Conservation (phyloP, 2,888 invertebrate species). For the Cosmia pyralina region DNA sequence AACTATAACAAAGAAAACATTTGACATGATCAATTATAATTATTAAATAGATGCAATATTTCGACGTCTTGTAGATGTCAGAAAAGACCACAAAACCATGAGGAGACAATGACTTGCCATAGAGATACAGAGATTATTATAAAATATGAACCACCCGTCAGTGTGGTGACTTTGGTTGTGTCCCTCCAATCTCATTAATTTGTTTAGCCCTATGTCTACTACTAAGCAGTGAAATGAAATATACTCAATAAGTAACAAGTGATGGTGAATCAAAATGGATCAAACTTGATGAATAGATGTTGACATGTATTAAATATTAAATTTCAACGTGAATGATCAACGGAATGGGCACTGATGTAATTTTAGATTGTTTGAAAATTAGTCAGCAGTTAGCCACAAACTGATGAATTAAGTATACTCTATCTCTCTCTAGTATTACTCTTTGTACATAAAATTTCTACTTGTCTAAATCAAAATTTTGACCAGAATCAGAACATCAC, state of each 20-base stretch:
- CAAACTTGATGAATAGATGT: conserved; percentile 76
- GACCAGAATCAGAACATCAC: conserved; percentile 13
- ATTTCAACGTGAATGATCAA: conserved; percentile 42
- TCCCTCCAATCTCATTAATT: conserved; percentile 13
- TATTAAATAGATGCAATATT: background rate
- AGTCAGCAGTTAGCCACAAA: conserved; percentile 9
- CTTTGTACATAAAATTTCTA: conserved; percentile 9
- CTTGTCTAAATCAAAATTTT: conserved; percentile 1
- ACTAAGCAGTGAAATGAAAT: background rate
- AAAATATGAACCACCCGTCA: conserved; percentile 11
- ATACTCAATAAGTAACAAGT: conserved; percentile 11
- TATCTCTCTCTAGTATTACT: no score
- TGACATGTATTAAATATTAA: conserved; percentile 26
- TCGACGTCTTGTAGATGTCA: background rate
- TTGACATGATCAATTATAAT: background rate
- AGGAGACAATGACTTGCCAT: background rate
- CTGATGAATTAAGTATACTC: no score
- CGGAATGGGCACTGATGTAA: conserved; percentile 42
- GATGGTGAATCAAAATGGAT: conserved; percentile 69
- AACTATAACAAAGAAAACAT: conserved; percentile 74
- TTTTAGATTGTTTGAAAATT: conserved; percentile 12
- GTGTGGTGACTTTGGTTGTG: conserved; percentile 13
- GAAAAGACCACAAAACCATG: background rate
- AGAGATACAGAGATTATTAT: background rate
- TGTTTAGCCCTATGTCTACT: background rate